phyloP scores from a whole-genome alignment of 2,113 vertebrate genomes.

The Callaeas wilsoni region DNA sequence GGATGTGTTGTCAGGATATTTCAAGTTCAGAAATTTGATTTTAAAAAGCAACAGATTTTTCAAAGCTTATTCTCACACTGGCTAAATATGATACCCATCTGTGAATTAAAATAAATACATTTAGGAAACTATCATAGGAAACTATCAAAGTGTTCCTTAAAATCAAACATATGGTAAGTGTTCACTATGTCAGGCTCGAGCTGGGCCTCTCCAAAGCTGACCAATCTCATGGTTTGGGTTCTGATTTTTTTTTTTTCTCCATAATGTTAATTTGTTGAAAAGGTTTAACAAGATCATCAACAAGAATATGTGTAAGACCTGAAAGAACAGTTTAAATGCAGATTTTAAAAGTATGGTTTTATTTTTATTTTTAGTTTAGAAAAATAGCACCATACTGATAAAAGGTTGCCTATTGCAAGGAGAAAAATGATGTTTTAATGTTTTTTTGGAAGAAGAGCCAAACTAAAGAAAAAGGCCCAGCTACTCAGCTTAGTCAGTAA shows the following conservation, averaged over 20 bases:
- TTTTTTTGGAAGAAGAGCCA: neutral
- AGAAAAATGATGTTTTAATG: neutral
- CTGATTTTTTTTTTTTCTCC: neutral
- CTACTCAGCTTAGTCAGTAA: neutral
- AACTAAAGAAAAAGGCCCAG: neutral
- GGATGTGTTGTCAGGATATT: constrained; percentile 18
- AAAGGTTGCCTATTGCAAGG: neutral
- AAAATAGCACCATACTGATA: constrained; percentile 3
- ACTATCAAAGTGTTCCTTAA: constrained; percentile 69
- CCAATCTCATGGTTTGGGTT: neutral
- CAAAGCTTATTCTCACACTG: constrained; percentile 46
- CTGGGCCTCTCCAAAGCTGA: constrained; percentile 13
- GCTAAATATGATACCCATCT: constrained; percentile 60
- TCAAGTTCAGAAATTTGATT: constrained; percentile 61
- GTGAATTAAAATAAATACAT: constrained; percentile 64
- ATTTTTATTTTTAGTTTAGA: constrained; percentile 4
- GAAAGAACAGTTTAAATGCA: constrained; percentile 11
- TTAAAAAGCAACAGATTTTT: constrained; percentile 66
- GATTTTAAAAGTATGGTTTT: neutral
- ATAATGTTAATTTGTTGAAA: constrained; percentile 23
- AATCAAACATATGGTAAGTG: constrained; percentile 63
- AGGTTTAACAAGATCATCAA: constrained; percentile 2
- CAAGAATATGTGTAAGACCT: neutral
- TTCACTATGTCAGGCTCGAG: neutral
- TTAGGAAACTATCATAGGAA: constrained; percentile 61